Conservation (phyloP, 2,888 invertebrate genomes). For the Neoitamus cyanurus region DNA sequence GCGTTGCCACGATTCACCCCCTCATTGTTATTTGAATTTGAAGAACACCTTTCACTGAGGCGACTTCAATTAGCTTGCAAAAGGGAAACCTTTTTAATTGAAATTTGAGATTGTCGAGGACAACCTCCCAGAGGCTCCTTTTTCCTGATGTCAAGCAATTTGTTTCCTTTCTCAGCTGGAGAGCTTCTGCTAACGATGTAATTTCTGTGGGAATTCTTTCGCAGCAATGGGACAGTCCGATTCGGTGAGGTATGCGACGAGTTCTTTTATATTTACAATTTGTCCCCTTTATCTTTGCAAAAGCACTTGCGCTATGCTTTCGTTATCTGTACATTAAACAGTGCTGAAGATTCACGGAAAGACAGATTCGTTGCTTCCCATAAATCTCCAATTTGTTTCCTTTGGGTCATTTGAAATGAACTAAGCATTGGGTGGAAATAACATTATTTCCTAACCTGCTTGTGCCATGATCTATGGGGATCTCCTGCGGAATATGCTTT, state of each 20-base stretch:
- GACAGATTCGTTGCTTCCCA: background rate
- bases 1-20: slow-evolving; percentile 4
- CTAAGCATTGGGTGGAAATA: background rate
- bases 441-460: background rate
- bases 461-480: background rate
- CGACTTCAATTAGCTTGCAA: slow-evolving; percentile 32
- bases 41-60: slow-evolving; percentile 6
- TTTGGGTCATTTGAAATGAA: background rate
- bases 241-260: background rate
- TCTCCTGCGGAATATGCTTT: background rate
- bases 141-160: background rate
- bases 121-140: background rate
- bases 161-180: background rate
- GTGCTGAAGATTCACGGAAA: background rate
- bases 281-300: background rate
- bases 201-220: slow-evolving; percentile 18
- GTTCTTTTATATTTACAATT: background rate
- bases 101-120: slow-evolving; percentile 9
- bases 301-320: background rate
- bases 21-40: slow-evolving; percentile 11
- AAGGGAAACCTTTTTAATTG: slow-evolving; percentile 39
- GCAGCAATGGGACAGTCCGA: background rate
- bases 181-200: background rate
- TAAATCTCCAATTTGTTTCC: background rate
- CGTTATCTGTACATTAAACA: background rate